Evolutionary conservation across 2,113 vertebrate genomes (phyloP), one percentile per base, ranked within the genome.

Genomic region (Seriola rivoliana): DNA sequence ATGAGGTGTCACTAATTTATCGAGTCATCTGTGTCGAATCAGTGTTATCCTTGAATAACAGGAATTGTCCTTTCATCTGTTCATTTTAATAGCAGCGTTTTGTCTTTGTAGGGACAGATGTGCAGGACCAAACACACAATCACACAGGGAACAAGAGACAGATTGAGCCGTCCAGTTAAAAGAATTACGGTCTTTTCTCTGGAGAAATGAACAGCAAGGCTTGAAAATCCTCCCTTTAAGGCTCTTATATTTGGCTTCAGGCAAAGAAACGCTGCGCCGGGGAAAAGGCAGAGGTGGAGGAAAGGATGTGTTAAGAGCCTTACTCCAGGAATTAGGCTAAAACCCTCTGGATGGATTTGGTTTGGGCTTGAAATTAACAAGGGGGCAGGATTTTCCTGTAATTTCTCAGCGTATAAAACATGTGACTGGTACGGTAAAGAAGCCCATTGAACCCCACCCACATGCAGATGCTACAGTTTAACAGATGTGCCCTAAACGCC

Each of bases 131-230:
- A 1, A 1, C 10, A 14, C 14, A 3, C 44, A 46, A 46, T 16
- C n/a, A 25, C 10, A 57, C n/a, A 25, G 54, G 10, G 8, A 46
- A 64, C 29, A 6, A 38, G 8, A 36, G 32, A 63, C 10, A 63
- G 19, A 63, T 11, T 29, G n/a, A 25, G 6, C 46, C 1, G 25
- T 29, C 13, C 23, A 29, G 23, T 46, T 46, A 4, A 29, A 14
- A 32, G 65, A 50, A 50, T 68, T 19, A 21, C 16, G 8, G 21
- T 42, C 19, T 64, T 65, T 46, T 40, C 44, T 63, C 44, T 25
- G 25, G 63, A 76, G 63, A 66, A 42, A n/a, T 23, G 8, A 77
- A 55, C 52, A 46, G 8, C 8, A 8, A 77, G 23, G 16, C 50
- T 4, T 57, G 9, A 44, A 44, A 48, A 68, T 23, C 40, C 19